Percentiles rank a stretch among this genome's conserved stretches.
Evolutionary conservation across 2,113 vertebrate genomes (phyloP).

Genomic region (Trachemys scripta): DNA sequence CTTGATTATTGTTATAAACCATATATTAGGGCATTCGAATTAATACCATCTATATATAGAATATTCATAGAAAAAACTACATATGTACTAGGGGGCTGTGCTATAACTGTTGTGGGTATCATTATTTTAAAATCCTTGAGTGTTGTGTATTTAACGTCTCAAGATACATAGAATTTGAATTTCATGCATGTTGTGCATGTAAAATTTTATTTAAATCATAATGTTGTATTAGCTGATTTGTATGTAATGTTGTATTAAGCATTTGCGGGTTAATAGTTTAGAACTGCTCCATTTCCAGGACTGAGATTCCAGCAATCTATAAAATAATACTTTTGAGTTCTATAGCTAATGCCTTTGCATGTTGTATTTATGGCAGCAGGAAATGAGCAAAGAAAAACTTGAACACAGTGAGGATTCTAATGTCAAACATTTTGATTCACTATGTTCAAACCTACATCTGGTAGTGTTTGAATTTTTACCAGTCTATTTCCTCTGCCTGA

Average conservation of each 20-base stretch:
- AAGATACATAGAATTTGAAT: not conserved
- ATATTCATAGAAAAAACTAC: not conserved
- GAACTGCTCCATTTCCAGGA: not conserved
- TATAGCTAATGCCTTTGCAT: not conserved
- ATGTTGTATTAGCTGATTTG: not conserved
- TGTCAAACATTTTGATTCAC: slow-evolving; percentile 62
- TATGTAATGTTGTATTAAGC: not conserved
- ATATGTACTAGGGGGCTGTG: not conserved
- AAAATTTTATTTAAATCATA: not conserved
- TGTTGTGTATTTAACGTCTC: not conserved
- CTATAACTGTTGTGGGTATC: not conserved
- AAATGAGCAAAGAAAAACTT: slow-evolving; percentile 55
- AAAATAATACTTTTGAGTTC: not conserved
- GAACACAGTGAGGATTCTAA: slow-evolving; percentile 23
- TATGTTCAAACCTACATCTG: slow-evolving; percentile 37
- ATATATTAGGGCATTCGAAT: not conserved
- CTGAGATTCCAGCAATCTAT: not conserved
- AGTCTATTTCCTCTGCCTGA: slow-evolving; percentile 5
- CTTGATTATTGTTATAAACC: no score
- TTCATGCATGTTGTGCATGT: not conserved
- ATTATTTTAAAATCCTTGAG: not conserved
- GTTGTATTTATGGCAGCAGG: slow-evolving; percentile 24
- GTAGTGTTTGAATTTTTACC: slow-evolving; percentile 35
- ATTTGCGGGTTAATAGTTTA: not conserved
- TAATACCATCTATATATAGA: not conserved